Evolutionary conservation across 2,888 invertebrate species (phyloP).

Genomic region (Torymus texanus): DNA sequence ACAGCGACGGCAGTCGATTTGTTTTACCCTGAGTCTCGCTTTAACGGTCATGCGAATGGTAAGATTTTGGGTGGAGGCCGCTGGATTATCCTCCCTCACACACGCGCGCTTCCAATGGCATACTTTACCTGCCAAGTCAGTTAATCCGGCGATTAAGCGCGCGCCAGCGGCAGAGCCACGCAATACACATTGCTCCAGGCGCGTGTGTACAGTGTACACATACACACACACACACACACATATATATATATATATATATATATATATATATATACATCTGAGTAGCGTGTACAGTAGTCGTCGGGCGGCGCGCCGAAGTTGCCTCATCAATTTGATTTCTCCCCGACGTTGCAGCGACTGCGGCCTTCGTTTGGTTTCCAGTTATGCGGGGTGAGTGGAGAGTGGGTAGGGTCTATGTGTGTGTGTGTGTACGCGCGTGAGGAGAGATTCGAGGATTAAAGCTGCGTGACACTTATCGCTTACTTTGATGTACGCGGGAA

Average conservation of each 20-base stretch:
- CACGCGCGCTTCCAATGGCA: conserved; percentile 67
- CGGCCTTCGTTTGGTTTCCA: conserved; percentile 38
- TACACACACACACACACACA: neutral
- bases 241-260: too few species aligned
- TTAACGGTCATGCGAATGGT: conserved; percentile 60
- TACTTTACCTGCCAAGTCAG: conserved; percentile 68
- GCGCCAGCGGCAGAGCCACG: conserved; percentile 17
- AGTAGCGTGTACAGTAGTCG: conserved; percentile 13
- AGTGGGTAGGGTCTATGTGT: neutral
- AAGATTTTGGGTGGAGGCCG: conserved; percentile 61
- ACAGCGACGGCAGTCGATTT: conserved; percentile 37
- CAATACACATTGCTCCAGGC: conserved; percentile 15
- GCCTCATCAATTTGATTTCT: conserved; percentile 55
- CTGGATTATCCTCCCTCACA: conserved; percentile 62
- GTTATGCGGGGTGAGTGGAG: conserved; percentile 2
- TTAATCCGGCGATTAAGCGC: conserved; percentile 70
- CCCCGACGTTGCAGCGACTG: neutral
- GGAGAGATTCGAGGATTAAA: neutral
- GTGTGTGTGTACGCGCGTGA: conserved; percentile 3
- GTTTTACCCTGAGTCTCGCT: conserved; percentile 36
- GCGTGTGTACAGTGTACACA: conserved; percentile 14
- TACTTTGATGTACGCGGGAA: conserved; percentile 16
- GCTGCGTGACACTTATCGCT: conserved; percentile 28
- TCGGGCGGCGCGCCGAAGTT: conserved; percentile 21
- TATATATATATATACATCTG: neutral